These are phyloP conservation scores for Oncorhynchus masou DNA, from an alignment of 2,113 vertebrate species.

Conservation along the genomic window DNA sequence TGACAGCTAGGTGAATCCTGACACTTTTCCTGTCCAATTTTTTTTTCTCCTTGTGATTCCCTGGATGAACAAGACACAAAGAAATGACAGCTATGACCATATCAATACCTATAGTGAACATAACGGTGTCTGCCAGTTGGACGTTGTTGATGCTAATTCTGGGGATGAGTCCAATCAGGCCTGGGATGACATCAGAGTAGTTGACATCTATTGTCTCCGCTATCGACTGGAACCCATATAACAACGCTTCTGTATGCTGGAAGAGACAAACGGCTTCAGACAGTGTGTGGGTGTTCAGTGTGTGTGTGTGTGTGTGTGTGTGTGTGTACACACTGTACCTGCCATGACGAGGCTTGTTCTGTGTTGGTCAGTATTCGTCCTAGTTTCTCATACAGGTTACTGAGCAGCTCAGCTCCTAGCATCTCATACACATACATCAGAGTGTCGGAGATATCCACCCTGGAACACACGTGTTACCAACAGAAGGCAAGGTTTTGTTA, in stretches of 20 bases:
- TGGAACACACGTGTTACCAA: conserved; percentile 57
- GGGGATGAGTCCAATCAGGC: conserved; percentile 96
- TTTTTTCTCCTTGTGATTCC: too few species aligned
- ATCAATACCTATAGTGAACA: conserved; percentile 96
- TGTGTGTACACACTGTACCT: conserved; percentile 74
- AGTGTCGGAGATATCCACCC: conserved; percentile 98
- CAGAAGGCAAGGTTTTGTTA: too few species aligned
- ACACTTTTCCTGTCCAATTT: too few species aligned
- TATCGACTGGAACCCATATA: conserved; percentile 98
- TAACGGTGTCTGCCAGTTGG: conserved; percentile 96
- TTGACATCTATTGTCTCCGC: conserved; percentile 98
- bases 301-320: not conserved
- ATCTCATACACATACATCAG: conserved; percentile 99
- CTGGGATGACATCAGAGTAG: conserved; percentile 96
- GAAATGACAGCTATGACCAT: not conserved
- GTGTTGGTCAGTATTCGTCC: conserved; percentile 91
- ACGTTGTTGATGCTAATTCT: conserved; percentile 97
- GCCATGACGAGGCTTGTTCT: conserved; percentile 92
- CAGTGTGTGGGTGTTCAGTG: not conserved
- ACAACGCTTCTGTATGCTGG: conserved; percentile 95
- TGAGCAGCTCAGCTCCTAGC: conserved; percentile 95
- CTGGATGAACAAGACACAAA: not conserved
- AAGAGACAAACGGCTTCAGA: not conserved
- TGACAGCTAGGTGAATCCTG: too few species aligned
- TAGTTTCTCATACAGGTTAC: conserved; percentile 97